Evolutionary conservation across 2,113 vertebrate genomes (phyloP).

Genomic region (Lichenostomus cassidix): DNA sequence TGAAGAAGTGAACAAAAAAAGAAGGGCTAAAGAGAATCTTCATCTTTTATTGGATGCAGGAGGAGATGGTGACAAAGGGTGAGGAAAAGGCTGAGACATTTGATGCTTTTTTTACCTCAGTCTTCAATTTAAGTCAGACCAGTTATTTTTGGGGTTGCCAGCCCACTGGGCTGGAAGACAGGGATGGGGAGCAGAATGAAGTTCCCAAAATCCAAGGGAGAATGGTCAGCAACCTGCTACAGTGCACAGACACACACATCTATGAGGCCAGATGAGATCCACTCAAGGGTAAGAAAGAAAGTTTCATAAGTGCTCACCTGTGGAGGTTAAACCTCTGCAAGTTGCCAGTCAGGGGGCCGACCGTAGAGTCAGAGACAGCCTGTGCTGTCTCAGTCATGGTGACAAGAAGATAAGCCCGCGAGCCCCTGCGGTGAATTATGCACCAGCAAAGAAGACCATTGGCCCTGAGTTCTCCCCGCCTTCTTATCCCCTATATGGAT

Average conservation of each 20-base stretch:
- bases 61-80: background rate
- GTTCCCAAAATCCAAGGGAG: background rate
- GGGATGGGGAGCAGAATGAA: background rate
- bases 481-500: too few relatives aligned
- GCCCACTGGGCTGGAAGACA: background rate
- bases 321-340: too few relatives aligned
- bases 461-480: too few relatives aligned
- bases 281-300: background rate
- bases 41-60: background rate
- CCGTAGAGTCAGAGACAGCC: too few relatives aligned
- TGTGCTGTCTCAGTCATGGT: too few relatives aligned
- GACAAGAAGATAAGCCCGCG: too few relatives aligned
- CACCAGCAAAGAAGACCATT: too few relatives aligned
- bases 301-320: background rate
- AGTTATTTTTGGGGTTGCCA: background rate
- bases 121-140: background rate
- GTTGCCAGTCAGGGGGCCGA: too few relatives aligned
- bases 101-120: background rate
- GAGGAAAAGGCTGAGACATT: background rate
- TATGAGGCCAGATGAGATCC: background rate
- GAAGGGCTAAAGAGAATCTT: background rate
- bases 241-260: background rate
- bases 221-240: background rate
- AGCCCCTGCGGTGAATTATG: too few relatives aligned
- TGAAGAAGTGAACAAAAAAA: background rate